Percentiles rank a stretch among this genome's conserved stretches.
phyloP scores from a whole-genome alignment of 2,888 invertebrate species.

The Baronia brevicornis region DNA sequence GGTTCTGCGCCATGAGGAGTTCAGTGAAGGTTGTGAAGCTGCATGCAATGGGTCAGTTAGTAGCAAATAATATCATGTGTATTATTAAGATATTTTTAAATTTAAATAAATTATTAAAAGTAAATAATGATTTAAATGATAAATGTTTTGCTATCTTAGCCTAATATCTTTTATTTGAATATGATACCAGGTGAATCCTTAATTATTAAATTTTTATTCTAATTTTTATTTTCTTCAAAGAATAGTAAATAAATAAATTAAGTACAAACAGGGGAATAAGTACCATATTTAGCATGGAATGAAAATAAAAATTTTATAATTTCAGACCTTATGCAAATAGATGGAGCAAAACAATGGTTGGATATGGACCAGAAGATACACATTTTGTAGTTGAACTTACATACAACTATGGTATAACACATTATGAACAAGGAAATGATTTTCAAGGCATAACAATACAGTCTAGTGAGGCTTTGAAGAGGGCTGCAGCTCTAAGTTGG shows the following conservation, averaged over 20 bases:
- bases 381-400: conserved; percentile 98
- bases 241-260: no score
- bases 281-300: no score
- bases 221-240: background rate
- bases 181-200: no score
- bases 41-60: conserved; percentile 92
- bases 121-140: no score
- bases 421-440: conserved; percentile 94
- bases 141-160: no score
- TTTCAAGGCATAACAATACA: conserved; percentile 90
- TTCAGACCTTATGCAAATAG: conserved; percentile 95
- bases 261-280: no score
- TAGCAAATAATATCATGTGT: no score
- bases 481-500: conserved; percentile 84
- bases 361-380: conserved; percentile 95
- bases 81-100: no score
- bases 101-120: no score
- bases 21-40: conserved; percentile 96
- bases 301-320: conserved; percentile 21
- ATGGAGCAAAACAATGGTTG: conserved; percentile 99
- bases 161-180: no score
- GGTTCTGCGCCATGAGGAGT: conserved; percentile 97
- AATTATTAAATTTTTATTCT: conserved; percentile 1
- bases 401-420: conserved; percentile 95
- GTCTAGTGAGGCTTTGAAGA: conserved; percentile 83